Conservation (phyloP, 2,888 invertebrate genomes). For the Brachyptera risi region DNA sequence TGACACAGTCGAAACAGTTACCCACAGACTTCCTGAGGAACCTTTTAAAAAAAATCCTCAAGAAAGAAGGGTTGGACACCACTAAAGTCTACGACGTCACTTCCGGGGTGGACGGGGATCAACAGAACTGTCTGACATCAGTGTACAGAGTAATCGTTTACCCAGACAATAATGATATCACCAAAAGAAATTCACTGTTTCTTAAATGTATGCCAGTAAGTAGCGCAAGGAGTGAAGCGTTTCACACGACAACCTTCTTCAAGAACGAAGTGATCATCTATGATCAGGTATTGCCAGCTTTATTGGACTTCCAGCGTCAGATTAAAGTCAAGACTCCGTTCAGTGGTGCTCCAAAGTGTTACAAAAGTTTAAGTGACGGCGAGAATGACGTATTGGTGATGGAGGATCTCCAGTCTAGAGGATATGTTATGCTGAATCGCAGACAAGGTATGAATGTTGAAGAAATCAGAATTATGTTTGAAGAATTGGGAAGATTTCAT, state of each 20-base stretch:
- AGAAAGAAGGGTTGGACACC: constrained; percentile 3
- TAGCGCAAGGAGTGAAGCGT: background rate
- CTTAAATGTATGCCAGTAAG: background rate
- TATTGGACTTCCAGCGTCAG: background rate
- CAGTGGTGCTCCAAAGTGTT: constrained; percentile 18
- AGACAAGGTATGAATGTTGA: constrained; percentile 51
- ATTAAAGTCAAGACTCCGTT: background rate
- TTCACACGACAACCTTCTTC: constrained; percentile 3
- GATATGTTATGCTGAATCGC: constrained; percentile 47
- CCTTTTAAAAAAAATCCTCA: background rate
- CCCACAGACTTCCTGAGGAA: background rate
- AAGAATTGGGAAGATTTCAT: constrained; percentile 55
- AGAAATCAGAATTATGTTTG: constrained; percentile 50
- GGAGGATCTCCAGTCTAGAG: constrained; percentile 51
- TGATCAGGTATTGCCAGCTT: background rate
- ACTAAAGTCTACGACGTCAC: background rate
- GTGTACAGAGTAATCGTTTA: constrained; percentile 13
- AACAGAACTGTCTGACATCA: background rate
- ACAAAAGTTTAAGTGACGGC: constrained; percentile 47
- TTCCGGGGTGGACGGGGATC: background rate
- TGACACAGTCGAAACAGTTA: background rate
- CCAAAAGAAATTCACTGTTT: background rate
- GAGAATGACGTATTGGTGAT: constrained; percentile 53
- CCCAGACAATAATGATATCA: constrained; percentile 4
- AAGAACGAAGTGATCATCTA: constrained; percentile 10